phyloP scores from a whole-genome alignment of 2,113 vertebrate genomes.

The Glaucidium brasilianum region DNA sequence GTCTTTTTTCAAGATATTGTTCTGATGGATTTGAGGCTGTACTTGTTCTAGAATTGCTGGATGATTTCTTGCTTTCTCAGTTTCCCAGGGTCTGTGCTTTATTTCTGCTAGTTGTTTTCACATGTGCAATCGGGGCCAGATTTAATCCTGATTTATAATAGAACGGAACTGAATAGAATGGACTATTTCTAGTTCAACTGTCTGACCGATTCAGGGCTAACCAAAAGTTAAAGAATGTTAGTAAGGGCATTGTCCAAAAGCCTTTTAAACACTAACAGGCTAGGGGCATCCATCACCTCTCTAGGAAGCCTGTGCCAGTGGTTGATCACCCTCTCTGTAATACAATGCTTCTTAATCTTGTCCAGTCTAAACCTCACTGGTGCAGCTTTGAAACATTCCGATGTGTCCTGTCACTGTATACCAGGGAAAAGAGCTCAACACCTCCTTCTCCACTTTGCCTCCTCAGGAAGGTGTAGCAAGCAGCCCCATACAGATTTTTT shows the following conservation, averaged over 20 bases:
- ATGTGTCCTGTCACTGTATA: rapidly evolving
- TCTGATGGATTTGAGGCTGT: not conserved
- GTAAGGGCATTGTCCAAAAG: not conserved
- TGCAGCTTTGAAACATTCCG: not conserved
- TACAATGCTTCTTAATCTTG: not conserved
- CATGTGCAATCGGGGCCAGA: not conserved
- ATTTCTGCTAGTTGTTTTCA: not conserved
- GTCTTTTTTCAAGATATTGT: not conserved
- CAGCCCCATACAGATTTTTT: not conserved
- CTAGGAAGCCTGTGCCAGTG: not conserved
- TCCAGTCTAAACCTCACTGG: not conserved
- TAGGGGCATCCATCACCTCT: rapidly evolving
- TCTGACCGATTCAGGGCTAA: not conserved
- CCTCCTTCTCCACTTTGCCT: not conserved
- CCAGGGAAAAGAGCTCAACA: not conserved
- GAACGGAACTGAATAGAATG: not conserved
- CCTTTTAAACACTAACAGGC: not conserved
- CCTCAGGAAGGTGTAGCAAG: not conserved
- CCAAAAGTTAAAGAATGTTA: not conserved
- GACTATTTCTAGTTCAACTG: not conserved
- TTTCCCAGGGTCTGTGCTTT: not conserved
- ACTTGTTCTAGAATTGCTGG: not conserved
- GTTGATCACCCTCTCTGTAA: not conserved
- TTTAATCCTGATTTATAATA: not conserved
- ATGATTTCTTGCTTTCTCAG: not conserved